Evolutionary conservation across 1,140 invertebrate genomes (phyloP).

Genomic region (Paraescarpia echinospica): DNA sequence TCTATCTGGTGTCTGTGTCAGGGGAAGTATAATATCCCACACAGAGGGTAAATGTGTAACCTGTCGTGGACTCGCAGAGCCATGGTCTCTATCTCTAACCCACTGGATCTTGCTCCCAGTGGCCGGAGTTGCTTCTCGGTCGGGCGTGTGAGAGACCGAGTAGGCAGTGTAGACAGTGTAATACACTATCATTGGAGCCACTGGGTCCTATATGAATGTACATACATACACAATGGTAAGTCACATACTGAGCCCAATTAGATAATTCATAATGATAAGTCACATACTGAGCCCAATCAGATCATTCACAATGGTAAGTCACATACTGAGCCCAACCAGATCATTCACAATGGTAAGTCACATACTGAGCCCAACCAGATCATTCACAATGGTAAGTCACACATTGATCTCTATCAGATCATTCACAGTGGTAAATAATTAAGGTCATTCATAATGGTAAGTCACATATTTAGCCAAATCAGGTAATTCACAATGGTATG

Average conservation of each 20-base stretch:
- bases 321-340: neutral
- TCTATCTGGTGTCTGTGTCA: too few species aligned
- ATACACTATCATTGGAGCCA: too few species aligned
- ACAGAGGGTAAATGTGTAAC: too few species aligned
- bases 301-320: constrained; percentile 92
- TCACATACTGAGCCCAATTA: neutral
- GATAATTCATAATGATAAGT: too few species aligned
- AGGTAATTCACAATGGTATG: constrained; percentile 95
- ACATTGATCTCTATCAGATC: neutral
- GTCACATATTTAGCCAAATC: constrained; percentile 85
- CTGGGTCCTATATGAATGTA: too few species aligned
- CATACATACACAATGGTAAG: neutral
- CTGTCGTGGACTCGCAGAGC: too few species aligned
- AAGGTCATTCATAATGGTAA: constrained; percentile 20
- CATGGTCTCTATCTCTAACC: too few species aligned
- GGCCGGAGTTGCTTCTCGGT: too few species aligned
- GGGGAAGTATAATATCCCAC: too few species aligned
- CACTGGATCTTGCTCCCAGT: too few species aligned
- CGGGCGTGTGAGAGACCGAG: too few species aligned
- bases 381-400: constrained; percentile 78
- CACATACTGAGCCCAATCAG: constrained; percentile 89
- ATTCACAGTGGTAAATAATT: neutral
- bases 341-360: neutral
- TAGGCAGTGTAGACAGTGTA: too few species aligned
- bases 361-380: neutral